phyloP scores from a whole-genome alignment of 2,888 invertebrate genomes.

The Drosophila quinaria region DNA sequence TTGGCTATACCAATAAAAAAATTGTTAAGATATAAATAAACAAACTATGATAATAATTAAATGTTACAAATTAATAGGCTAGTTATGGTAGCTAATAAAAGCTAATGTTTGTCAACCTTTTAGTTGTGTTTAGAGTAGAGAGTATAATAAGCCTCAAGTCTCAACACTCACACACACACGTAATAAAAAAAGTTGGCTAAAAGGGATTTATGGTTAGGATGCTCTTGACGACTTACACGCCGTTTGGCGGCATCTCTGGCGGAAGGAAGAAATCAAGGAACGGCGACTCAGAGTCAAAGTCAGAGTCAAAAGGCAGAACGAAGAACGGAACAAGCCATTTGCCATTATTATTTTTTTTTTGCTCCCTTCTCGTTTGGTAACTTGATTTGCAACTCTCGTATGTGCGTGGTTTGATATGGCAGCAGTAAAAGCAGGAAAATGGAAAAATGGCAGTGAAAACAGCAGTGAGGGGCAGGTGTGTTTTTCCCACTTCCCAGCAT shows the following conservation, averaged over 20 bases:
- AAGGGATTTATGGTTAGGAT: slow-evolving; percentile 22
- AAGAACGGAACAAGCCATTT: slow-evolving; percentile 72
- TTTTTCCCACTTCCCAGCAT: slow-evolving; percentile 15
- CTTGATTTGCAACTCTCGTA: slow-evolving; percentile 75
- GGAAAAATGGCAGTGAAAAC: neutral
- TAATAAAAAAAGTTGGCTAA: slow-evolving; percentile 22
- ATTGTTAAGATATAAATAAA: too few relatives aligned
- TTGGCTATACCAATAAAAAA: too few relatives aligned
- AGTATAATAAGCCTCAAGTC: slow-evolving; percentile 21
- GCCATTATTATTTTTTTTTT: slow-evolving; percentile 56
- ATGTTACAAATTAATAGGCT: neutral
- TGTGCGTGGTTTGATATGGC: slow-evolving; percentile 41
- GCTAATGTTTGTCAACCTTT: neutral
- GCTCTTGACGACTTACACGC: slow-evolving; percentile 27
- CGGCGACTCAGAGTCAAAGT: slow-evolving; percentile 50
- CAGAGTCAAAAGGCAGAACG: slow-evolving; percentile 53
- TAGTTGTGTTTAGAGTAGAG: neutral
- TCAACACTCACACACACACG: slow-evolving; percentile 12
- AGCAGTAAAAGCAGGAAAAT: neutral
- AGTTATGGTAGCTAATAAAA: neutral
- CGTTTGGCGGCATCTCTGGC: slow-evolving; percentile 52
- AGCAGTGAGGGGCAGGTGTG: slow-evolving; percentile 27
- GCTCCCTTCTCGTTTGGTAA: slow-evolving; percentile 49
- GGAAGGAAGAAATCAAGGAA: slow-evolving; percentile 79
- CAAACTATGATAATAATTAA: neutral